Evolutionary conservation across 2,888 invertebrate genomes (phyloP).

Genomic region (Galerucella nymphaeae): DNA sequence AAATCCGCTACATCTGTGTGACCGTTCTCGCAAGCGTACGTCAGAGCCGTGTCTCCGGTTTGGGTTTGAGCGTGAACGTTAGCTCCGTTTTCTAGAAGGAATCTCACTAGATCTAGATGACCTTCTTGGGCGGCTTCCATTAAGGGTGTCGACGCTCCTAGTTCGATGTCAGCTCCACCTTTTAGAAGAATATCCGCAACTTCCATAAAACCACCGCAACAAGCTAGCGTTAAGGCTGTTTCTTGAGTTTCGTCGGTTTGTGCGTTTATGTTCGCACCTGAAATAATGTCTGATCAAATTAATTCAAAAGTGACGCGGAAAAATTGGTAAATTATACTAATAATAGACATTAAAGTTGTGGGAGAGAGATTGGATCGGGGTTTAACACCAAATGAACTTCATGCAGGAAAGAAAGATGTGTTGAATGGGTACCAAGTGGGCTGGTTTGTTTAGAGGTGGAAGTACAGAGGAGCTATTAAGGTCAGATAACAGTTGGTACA

Average conservation of each 20-base stretch:
- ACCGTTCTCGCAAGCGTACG: constrained; percentile 98
- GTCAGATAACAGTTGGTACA: no score
- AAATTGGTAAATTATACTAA: background rate
- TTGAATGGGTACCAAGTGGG: no score
- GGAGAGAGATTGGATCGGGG: no score
- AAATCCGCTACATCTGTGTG: constrained; percentile 97
- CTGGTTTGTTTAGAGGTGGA: no score
- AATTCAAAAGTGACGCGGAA: constrained; percentile 5
- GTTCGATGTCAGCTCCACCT: constrained; percentile 93
- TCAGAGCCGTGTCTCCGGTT: constrained; percentile 76
- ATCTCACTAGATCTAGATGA: constrained; percentile 69
- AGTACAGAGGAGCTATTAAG: no score
- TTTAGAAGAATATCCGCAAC: constrained; percentile 95
- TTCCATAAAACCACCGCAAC: constrained; percentile 95
- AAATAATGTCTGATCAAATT: constrained; percentile 16
- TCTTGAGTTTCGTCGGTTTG: constrained; percentile 99
- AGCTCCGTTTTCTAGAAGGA: constrained; percentile 85
- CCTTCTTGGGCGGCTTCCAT: constrained; percentile 99
- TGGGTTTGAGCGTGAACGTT: constrained; percentile 95
- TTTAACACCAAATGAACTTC: no score
- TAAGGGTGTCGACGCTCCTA: constrained; percentile 95
- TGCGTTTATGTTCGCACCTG: constrained; percentile 91
- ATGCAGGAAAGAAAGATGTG: no score
- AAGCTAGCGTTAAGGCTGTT: constrained; percentile 92
- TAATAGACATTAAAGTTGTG: background rate